Percentiles rank a stretch among this genome's conserved stretches.
phyloP scores from a whole-genome alignment of 92 coral and sea anemone species.

The Desmophyllum pertusum region DNA sequence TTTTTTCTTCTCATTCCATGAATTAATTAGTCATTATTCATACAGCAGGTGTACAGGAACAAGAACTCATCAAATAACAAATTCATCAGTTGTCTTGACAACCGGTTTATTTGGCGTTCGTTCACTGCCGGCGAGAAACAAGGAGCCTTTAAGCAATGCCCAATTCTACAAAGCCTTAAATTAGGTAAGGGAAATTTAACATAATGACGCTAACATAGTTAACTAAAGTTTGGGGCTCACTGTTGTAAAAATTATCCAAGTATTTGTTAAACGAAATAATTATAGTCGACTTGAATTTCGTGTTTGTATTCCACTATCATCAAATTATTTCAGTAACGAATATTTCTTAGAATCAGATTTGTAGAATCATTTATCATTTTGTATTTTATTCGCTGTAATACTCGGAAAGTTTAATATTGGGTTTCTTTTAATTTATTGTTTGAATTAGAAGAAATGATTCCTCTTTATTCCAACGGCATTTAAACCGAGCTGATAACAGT shows the following conservation, averaged over 20 bases:
- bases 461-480: neutral
- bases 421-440: neutral
- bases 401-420: neutral
- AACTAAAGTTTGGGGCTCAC: neutral
- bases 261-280: neutral
- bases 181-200: constrained; percentile 2
- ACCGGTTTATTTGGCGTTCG: neutral
- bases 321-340: neutral
- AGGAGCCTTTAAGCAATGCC: neutral
- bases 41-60: neutral
- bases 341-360: neutral
- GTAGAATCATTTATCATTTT: neutral
- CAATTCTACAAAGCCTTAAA: neutral
- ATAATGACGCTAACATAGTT: neutral
- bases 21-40: neutral
- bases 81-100: neutral
- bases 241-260: neutral
- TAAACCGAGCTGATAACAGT: neutral
- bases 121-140: neutral
- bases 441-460: too few species aligned
- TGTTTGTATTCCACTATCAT: neutral
- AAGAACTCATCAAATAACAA: constrained; percentile 5
- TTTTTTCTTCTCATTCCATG: neutral
- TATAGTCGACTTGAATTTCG: neutral
- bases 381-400: neutral